Percentiles rank a stretch among this genome's conserved stretches.
Conservation (phyloP, 2,113 vertebrate species). For the Lepus europaeus region DNA sequence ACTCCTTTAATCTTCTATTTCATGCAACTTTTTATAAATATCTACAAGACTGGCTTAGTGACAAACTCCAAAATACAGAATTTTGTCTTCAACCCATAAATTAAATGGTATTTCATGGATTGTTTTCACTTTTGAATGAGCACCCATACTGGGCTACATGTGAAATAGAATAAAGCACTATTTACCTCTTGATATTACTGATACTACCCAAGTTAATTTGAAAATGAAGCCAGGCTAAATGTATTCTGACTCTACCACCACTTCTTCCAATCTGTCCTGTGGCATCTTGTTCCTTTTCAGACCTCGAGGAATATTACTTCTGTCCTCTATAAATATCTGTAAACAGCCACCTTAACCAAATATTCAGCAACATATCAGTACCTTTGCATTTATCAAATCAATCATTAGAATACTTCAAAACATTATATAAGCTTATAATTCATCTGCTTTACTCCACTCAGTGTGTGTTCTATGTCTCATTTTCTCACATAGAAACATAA, state of each 20-base stretch:
- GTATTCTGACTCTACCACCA: too few relatives aligned
- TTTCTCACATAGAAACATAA: neutral
- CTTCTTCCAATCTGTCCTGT: too few relatives aligned
- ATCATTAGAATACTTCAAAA: conserved; percentile 40
- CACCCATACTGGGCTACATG: too few relatives aligned
- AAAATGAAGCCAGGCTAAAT: neutral
- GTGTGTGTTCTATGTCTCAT: neutral
- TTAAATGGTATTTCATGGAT: neutral
- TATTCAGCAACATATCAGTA: conserved; percentile 1
- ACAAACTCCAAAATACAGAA: neutral
- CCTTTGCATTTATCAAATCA: conserved; percentile 42
- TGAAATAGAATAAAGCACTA: neutral
- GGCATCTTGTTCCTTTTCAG: neutral
- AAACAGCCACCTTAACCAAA: neutral
- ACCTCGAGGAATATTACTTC: neutral
- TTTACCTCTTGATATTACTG: neutral
- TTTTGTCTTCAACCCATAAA: neutral
- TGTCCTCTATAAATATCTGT: neutral
- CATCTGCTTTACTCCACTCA: conserved; percentile 29
- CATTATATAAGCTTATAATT: neutral
- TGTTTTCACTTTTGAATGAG: conserved; percentile 1
- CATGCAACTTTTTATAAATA: neutral
- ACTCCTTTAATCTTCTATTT: neutral
- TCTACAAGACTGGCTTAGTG: neutral
- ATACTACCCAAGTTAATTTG: neutral